phyloP scores from a whole-genome alignment of 2,797 vertebrate genomes.

The Nothura maculosa region DNA sequence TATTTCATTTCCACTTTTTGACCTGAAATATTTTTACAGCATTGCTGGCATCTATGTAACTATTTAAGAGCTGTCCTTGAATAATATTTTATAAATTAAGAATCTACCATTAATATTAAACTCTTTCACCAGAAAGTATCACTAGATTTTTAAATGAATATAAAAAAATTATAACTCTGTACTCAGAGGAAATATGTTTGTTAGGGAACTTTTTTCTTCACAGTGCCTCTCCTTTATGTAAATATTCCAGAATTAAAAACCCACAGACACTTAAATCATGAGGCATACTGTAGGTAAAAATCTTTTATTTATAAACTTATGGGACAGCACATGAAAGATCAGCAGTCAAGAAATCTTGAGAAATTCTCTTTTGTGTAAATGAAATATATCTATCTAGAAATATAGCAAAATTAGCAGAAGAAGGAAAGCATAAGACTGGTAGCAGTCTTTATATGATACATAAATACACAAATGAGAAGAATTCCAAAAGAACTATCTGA shows the following conservation, averaged over 20 bases:
- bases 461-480: background rate
- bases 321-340: background rate
- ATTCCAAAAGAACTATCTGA: background rate
- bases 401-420: background rate
- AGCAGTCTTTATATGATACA: background rate
- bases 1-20: background rate
- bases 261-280: background rate
- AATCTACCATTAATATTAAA: background rate
- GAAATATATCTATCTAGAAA: background rate
- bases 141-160: background rate
- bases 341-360: background rate
- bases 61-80: background rate
- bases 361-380: background rate
- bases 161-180: background rate
- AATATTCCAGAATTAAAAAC: background rate
- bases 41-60: background rate
- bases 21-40: background rate
- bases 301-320: background rate
- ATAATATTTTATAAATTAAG: background rate
- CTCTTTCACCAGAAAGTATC: background rate
- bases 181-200: background rate
- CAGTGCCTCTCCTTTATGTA: background rate
- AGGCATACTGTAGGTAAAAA: background rate
- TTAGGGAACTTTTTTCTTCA: background rate
- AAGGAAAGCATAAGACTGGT: background rate